Conservation (phyloP, 2,797 vertebrate species). For the Dermochelys coriacea region DNA sequence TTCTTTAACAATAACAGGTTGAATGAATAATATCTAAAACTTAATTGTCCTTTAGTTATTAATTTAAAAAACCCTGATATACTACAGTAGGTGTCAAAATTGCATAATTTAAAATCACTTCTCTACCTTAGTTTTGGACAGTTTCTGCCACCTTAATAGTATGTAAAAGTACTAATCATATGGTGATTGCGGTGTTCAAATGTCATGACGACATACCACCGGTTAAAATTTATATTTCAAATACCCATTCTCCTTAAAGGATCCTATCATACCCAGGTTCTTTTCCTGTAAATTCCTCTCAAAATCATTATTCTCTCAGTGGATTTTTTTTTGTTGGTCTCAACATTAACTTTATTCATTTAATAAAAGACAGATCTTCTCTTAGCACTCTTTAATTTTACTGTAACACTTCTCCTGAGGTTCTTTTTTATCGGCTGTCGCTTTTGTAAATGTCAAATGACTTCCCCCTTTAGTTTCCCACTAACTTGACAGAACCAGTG, state of each 20-base stretch:
- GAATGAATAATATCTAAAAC: neutral
- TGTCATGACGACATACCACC: constrained; percentile 9
- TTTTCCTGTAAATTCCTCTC: neutral
- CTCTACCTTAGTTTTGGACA: neutral
- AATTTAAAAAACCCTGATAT: neutral
- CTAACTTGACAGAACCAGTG: too few species aligned
- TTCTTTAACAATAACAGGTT: neutral
- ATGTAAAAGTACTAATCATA: neutral
- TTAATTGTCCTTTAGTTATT: neutral
- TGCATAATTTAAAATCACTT: neutral
- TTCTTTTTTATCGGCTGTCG: neutral
- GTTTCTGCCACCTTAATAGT: neutral
- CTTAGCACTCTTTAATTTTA: constrained; percentile 6
- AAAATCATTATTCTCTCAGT: neutral
- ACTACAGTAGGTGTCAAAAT: neutral
- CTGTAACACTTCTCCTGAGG: neutral
- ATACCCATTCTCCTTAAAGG: neutral
- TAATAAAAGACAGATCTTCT: neutral
- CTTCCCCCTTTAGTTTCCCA: neutral
- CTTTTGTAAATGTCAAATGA: neutral
- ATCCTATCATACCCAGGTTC: constrained; percentile 17
- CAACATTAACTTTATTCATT: neutral
- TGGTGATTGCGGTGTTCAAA: neutral
- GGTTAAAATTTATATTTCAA: constrained; percentile 1
- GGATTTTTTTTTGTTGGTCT: neutral